Base-by-base conservation (phyloP, 2,888 invertebrate species). In the Sussaba pulchella region DNA sequence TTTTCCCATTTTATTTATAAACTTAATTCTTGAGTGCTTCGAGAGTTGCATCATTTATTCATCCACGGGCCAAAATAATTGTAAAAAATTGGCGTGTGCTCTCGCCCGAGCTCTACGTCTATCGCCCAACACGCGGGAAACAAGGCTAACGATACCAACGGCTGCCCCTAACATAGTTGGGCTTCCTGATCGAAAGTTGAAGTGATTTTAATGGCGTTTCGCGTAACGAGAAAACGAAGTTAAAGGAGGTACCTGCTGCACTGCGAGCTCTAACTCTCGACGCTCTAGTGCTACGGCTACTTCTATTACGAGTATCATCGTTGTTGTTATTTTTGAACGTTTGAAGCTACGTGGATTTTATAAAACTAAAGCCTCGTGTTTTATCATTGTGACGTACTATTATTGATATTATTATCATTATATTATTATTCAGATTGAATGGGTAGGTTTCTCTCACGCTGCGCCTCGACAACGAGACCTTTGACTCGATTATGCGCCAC, bases 201-300 rank as follows among this genome's bases (percentile, higher is more conserved):
- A 78, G 72, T 75, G 74, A 83, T 84, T 84, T 83, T 83, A 83
- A 83, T 82, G 61, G 59, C 64, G 78, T 84, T 83, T 81, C 52
- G 76, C 64, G 50, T 81, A 76, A 82, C 73, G 80, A 52, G 71
- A 61, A 75, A 82, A 84, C 54, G 61, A 79, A 81, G 78, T 84
- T 82, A 79, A 78, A 79, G 63, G 17, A 43, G 43, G 21, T 17
- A 9, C 17, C 47, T 31, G 64, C 17, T 43, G n/a, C 39, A 31
- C 9, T 26, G 10, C 10, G 17, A 12, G 26, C 19, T 59, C 21
- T 10, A 39, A 45, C 39, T 61, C 61, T 63, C 54, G 19, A 52
- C 21, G 2, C 17, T 63, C 12, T 12, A 14, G 43, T 43, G 26
- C 19, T 72, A 10, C 41, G 41, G 31, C 26, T 14, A 39, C 36